Base-by-base conservation (phyloP, 53 echinoderm and acorn worm species). In the Mesocentrotus franciscanus region DNA sequence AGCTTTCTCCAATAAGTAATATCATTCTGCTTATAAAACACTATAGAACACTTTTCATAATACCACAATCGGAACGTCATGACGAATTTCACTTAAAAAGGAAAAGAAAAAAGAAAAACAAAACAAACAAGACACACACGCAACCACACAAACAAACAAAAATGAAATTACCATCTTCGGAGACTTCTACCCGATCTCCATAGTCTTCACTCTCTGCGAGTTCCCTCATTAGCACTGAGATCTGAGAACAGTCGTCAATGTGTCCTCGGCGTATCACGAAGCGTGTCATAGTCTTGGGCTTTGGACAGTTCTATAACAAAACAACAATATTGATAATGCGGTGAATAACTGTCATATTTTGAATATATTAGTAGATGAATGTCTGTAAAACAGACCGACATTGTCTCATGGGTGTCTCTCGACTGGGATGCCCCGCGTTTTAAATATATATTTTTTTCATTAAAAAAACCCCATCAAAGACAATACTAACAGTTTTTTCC, bases 161-260 rank as follows among this genome's bases (percentile, higher is more conserved):
- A 91, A 91, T 17, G 10, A 22, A 66, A 68, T 91, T 27, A 94
- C 95, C 95, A 36, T 94, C 87, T 32, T 85, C 95, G 10, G 95
- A 71, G 70, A 94, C 95, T 85, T 94, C 85, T 17, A 94, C 95
- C 62, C 95, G 66, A 94, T 94, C 95, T 71, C 95, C 95, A 66
- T 94, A 94, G 57, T 94, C 95, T 70, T 94, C 95, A 42, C 95
- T 94, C 85, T 85, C 95, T 68, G 95, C 95, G 10, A 94, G 72
- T 29, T 85, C 87, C 87, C 87, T 61, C 95, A 94, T 94, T 7
- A 94, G 95, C 10, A 85, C 42, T 64, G 95, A 85, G 87, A 94
- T 94, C 34, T 94, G 95, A 85, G 95, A 24, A 94, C 95, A 94
- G 87, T 94, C 95, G 68, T 85, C 85, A 36, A 94, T 15, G 2